phyloP scores from a whole-genome alignment of 2,113 vertebrate genomes.

The Leptocoma aspasia region DNA sequence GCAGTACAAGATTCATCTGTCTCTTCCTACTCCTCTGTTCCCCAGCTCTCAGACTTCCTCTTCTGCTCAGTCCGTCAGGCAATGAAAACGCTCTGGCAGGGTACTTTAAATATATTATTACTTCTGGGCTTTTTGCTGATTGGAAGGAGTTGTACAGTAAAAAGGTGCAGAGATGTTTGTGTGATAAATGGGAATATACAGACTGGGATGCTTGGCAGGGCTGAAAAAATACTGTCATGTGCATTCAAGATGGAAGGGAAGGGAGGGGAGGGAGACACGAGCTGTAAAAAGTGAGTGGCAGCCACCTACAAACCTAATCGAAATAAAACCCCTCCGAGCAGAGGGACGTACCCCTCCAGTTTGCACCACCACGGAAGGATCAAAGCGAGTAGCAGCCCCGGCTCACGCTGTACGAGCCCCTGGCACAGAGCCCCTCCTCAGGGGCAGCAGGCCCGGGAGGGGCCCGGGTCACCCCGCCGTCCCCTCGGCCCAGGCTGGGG shows the following conservation, averaged over 20 bases:
- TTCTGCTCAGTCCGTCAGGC: neutral
- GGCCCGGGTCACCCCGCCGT: rapidly evolving
- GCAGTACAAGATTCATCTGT: neutral
- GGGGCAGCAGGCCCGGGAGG: neutral
- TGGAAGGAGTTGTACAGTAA: neutral
- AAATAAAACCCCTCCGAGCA: neutral
- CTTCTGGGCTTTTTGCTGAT: slow-evolving; percentile 12
- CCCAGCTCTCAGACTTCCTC: neutral
- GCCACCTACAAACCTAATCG: neutral
- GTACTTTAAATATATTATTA: slow-evolving; percentile 5
- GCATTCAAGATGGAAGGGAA: neutral
- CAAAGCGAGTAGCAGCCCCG: neutral
- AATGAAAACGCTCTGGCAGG: neutral
- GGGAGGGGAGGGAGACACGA: neutral
- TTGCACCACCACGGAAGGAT: neutral
- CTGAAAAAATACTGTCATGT: neutral
- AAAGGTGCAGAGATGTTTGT: slow-evolving; percentile 17
- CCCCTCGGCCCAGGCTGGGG: neutral
- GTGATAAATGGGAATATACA: slow-evolving; percentile 29
- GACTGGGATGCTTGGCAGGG: neutral
- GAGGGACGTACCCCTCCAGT: neutral
- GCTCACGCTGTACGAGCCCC: rapidly evolving
- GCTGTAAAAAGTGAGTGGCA: neutral
- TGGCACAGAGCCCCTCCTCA: neutral
- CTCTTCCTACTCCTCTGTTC: neutral